Percentiles rank a stretch among this genome's conserved stretches.
Evolutionary conservation across 1,140 invertebrate species (phyloP).

Genomic region (Chelonus insularis): DNA sequence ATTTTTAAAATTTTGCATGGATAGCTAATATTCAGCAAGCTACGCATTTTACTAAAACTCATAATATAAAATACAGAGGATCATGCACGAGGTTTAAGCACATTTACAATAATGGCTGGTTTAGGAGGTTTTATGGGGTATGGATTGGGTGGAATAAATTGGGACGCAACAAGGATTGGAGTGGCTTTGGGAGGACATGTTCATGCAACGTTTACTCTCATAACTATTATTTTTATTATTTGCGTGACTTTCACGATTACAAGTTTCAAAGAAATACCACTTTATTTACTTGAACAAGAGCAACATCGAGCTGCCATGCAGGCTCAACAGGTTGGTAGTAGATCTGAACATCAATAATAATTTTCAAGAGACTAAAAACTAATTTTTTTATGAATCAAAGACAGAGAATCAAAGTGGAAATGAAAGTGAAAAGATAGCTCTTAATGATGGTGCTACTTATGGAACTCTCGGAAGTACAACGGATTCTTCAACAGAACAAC

Average conservation of each 20-base stretch:
- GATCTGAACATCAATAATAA: too few species aligned
- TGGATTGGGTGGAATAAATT: constrained; percentile 89
- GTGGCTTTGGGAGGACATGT: constrained; percentile 83
- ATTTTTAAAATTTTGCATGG: too few species aligned
- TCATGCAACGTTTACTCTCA: constrained; percentile 85
- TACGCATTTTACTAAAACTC: too few species aligned
- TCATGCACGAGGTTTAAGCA: constrained; percentile 88
- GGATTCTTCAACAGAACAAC: constrained; percentile 35
- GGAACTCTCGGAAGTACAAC: constrained; percentile 37
- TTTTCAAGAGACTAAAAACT: not conserved
- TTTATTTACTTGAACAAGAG: constrained; percentile 63
- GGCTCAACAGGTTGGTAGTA: constrained; percentile 50
- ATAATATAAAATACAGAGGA: too few species aligned
- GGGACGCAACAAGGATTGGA: constrained; percentile 83
- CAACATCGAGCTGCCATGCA: constrained; percentile 51
- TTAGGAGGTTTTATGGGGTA: constrained; percentile 93
- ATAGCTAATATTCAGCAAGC: too few species aligned
- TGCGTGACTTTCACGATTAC: constrained; percentile 81
- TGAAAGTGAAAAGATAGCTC: constrained; percentile 43
- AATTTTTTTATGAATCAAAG: not conserved
- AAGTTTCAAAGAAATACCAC: constrained; percentile 86
- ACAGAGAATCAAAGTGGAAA: constrained; percentile 31
- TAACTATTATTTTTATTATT: constrained; percentile 82
- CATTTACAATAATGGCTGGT: constrained; percentile 96
- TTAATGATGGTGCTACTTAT: constrained; percentile 44